phyloP scores from a whole-genome alignment of 1,140 invertebrate species.

The Ganaspis sp. region DNA sequence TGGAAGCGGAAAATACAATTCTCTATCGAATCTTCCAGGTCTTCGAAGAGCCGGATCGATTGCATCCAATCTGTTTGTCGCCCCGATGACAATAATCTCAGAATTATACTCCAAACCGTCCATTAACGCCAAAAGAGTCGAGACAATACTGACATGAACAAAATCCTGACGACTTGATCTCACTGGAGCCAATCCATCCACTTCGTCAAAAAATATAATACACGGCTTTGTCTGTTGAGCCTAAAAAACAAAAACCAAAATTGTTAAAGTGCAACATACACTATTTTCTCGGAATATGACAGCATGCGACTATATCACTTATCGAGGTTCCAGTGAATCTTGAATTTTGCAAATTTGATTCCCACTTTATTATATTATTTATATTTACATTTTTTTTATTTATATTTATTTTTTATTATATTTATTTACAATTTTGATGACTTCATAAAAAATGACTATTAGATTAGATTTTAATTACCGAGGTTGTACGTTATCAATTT shows the following conservation, averaged over 20 bases:
- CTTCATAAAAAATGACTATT: too few species aligned
- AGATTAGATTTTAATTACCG: too few species aligned
- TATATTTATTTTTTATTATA: too few species aligned
- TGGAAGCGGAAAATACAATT: conserved; percentile 74
- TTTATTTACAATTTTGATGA: too few species aligned
- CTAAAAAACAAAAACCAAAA: conserved; percentile 64
- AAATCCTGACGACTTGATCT: conserved; percentile 82
- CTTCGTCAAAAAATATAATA: conserved; percentile 88
- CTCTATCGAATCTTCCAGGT: conserved; percentile 82
- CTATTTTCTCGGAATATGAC: too few species aligned
- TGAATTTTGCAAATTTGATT: too few species aligned
- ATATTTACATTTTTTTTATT: too few species aligned
- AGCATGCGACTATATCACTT: too few species aligned
- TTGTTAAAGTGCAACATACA: too few species aligned
- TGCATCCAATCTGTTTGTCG: conserved; percentile 84
- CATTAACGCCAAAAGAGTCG: conserved; percentile 84
- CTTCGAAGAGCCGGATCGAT: conserved; percentile 85
- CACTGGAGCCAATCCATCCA: conserved; percentile 83
- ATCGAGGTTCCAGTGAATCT: too few species aligned
- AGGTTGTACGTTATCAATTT: too few species aligned
- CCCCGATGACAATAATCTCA: conserved; percentile 85
- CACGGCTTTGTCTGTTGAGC: conserved; percentile 83
- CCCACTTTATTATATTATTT: too few species aligned
- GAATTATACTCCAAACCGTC: conserved; percentile 82
- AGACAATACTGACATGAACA: conserved; percentile 79